Base-by-base conservation (phyloP, 2,797 vertebrate genomes). In the Peromyscus melanophrys region DNA sequence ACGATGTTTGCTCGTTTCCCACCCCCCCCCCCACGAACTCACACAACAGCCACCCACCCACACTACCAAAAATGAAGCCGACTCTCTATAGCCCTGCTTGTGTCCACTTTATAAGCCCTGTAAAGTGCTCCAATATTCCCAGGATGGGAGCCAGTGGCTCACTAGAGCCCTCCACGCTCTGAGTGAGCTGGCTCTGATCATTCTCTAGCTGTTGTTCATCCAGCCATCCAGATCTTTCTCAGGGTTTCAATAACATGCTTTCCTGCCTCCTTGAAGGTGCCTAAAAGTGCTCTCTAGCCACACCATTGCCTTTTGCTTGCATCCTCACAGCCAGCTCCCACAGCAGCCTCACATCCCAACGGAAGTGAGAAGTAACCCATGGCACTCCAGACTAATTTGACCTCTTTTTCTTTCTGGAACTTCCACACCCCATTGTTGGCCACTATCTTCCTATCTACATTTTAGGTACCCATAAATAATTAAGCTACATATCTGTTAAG, bases 161-260 rank as follows among this genome's bases (percentile, higher is more conserved):
- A 61, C 10, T 0, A 0, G 10, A 27, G 25, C 10, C 73, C 91
- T 85, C 78, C 29, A 43, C 34, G 12, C 31, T 77, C 37, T 77
- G 10, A 11, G 27, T 3, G 6, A 65, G 57, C 10, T 27, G 4
- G 13, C 13, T 37, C 78, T 16, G n/a, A 37, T 6, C 4, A 59
- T 14, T 94, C 23, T 57, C 34, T 21, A 40, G 57, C 29, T 7
- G 21, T 25, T 8, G 3, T 57, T 76, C 40, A 81, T 37, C 13
- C 17, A 0, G 0, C 13, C 19, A 59, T 4, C 40, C 2, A 55
- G n/a, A 19, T 73, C 0, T 0, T 76, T 69, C 34, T 76, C 7
- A 34, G 11, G 46, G 49, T 17, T 67, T 95, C 14, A 27, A 57
- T 1, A 40, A 40, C 37, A 49, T 19, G 17, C 34, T 77, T 73